Evolutionary conservation across 2,888 invertebrate genomes (phyloP).

Genomic region (Dolomedes plantarius): DNA sequence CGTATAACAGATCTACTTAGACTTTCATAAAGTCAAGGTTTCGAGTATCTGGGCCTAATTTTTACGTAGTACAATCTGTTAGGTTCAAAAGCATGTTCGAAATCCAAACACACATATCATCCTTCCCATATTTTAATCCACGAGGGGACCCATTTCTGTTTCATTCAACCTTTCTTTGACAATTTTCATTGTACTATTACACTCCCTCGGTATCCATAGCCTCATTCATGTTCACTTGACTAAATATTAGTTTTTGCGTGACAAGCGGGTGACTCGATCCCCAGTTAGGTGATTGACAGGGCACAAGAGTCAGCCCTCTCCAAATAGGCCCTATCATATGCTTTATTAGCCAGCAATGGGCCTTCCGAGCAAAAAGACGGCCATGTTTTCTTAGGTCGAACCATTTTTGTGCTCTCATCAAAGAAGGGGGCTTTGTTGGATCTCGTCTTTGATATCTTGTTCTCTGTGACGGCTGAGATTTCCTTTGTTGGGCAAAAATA

Average conservation of each 20-base stretch:
- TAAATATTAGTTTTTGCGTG: conserved; percentile 58
- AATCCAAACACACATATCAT: too few species aligned
- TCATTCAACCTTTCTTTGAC: background rate
- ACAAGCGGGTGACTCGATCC: conserved; percentile 4
- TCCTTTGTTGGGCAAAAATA: conserved; percentile 19
- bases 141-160: too few species aligned
- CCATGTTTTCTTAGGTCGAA: background rate
- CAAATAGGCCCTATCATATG: conserved; percentile 56
- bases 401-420: background rate
- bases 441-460: conserved; percentile 38
- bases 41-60: too few species aligned
- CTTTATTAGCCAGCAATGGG: conserved; percentile 34
- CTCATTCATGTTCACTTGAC: conserved; percentile 27
- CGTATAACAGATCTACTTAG: too few species aligned
- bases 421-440: conserved; percentile 28
- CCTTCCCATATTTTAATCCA: too few species aligned
- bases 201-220: background rate
- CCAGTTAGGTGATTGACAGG: conserved; percentile 43
- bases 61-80: too few species aligned
- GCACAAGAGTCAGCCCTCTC: conserved; percentile 17
- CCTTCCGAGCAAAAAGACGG: conserved; percentile 2
- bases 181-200: background rate
- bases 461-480: conserved; percentile 18
- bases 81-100: too few species aligned
- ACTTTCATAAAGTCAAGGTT: too few species aligned